Conservation (phyloP, 2,113 vertebrate species). For the Erythrocercus mccallii region DNA sequence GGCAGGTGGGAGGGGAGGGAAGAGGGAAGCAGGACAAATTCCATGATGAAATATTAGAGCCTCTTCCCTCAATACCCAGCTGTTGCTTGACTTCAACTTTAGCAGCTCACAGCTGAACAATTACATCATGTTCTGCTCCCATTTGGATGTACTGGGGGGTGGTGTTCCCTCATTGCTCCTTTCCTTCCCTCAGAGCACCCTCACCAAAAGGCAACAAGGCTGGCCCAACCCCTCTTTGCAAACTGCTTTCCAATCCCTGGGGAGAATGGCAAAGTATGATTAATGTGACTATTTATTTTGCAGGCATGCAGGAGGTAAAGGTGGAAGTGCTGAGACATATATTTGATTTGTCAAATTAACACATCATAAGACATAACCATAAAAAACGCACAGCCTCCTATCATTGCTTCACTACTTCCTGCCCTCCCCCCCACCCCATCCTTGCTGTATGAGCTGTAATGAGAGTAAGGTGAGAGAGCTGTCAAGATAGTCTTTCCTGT, state of each 20-base stretch:
- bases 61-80: not conserved
- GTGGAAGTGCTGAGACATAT: constrained; percentile 51
- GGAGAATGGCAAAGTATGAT: not conserved
- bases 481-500: constrained; percentile 24
- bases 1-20: not conserved
- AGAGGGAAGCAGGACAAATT: not conserved
- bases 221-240: not conserved
- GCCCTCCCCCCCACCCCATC: not conserved
- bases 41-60: not conserved
- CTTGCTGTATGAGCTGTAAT: constrained; percentile 28
- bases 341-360: constrained; percentile 69
- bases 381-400: constrained; percentile 28
- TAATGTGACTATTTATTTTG: constrained; percentile 62
- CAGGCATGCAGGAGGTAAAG: constrained; percentile 32
- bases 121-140: not conserved
- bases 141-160: not conserved
- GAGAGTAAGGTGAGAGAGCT: constrained; percentile 30
- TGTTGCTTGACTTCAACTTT: not conserved
- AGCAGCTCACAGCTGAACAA: not conserved
- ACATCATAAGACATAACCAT: constrained; percentile 61
- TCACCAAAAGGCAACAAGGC: not conserved
- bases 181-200: not conserved
- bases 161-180: not conserved
- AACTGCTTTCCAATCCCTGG: not conserved
- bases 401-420: not conserved